Evolutionary conservation across 2,888 invertebrate species (phyloP), one percentile per base, ranked within the genome.

Genomic region (Agriopis leucophaearia): DNA sequence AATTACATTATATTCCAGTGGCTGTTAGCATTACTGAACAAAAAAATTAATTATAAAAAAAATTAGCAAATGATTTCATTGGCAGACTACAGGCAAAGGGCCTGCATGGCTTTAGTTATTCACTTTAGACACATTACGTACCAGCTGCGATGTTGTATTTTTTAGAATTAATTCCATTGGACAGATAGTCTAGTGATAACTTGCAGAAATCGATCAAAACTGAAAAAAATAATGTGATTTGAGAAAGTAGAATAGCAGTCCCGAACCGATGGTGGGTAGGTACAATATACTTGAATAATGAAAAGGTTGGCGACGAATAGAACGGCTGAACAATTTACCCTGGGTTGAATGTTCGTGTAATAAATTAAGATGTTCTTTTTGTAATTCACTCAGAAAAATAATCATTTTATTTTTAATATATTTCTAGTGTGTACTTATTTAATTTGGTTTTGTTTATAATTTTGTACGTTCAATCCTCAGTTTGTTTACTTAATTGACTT

Each of bases 181-280:
- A 94, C 38, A 96, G 80, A 83, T 95, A 96, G 79, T 96, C 96
- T 69, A 95, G 88, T 1, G 96, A 94, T 63, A 96, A 85, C 85
- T 96, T 96, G 83, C 96, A 96, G 81, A 96, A 96, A 85, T 96
- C 96, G 66, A 95, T 95, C 18, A 96, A 82, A 73, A 96, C 96
- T 96, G 88, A 58, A 94, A 92, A 62, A 78, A 70, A 74, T 70
- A 5, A 40, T 2, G n/a, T 38, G 8, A 36, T 3, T 8, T 7
- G 10, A 16, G n/a, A 10, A 75, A 45, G 4, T 0, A 27, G 38
- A 18, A 27, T 42, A 42, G 18, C 12, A 72, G 42, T 35, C 5
- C 16, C n/a, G 13, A 7, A 3, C 6, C 5, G 10, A 10, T n/a
- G 27, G 50, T 13, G 9, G 51, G 18, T 18, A 13, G 4, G 16